These are phyloP conservation scores for Piaya cayana DNA, from an alignment of 2,113 vertebrate species.

Conservation along the genomic window DNA sequence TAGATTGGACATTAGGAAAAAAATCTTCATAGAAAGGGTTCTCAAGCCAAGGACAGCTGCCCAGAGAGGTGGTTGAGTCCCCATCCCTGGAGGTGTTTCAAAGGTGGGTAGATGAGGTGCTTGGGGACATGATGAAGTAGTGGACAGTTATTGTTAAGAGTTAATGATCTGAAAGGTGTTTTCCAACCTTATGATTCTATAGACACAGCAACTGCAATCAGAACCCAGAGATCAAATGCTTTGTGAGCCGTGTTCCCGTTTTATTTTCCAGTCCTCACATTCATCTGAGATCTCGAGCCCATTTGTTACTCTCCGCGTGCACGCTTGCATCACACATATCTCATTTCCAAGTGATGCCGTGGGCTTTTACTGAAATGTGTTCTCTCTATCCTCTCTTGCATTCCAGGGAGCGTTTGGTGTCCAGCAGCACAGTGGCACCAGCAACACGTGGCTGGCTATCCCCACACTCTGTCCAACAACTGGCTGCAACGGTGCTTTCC, in stretches of 20 bases:
- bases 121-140: too few species aligned
- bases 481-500: background rate
- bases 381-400: background rate
- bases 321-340: background rate
- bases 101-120: too few species aligned
- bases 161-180: too few species aligned
- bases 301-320: background rate
- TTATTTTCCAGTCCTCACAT: slow-evolving; percentile 21
- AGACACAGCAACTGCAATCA: background rate
- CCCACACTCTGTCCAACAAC: background rate
- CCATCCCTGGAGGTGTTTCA: too few species aligned
- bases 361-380: background rate
- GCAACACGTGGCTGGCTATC: background rate
- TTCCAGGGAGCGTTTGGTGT: background rate
- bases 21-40: too few species aligned
- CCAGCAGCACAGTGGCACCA: rapidly evolving
- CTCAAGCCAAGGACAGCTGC: too few species aligned
- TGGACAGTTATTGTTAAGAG: too few species aligned
- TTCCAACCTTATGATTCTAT: too few species aligned
- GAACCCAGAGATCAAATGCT: background rate
- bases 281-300: background rate
- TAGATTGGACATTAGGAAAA: too few species aligned
- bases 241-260: background rate
- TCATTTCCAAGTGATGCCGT: background rate
- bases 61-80: too few species aligned